Evolutionary conservation across 2,888 invertebrate genomes (phyloP).

Genomic region (Andrena haemorrhoa): DNA sequence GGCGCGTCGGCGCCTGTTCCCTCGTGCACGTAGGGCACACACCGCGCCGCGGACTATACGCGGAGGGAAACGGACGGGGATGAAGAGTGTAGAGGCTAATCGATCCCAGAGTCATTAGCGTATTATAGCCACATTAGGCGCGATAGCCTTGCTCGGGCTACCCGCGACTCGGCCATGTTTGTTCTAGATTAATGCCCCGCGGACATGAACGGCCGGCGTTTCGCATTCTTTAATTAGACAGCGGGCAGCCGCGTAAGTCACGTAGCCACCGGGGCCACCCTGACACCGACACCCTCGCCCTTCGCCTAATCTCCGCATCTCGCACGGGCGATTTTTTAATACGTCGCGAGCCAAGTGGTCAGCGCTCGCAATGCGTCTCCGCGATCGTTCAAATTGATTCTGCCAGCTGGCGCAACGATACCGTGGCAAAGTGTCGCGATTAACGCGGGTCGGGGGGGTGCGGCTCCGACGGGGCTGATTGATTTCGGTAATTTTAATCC

Average conservation of each 20-base stretch:
- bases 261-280: conserved; percentile 39
- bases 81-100: conserved; percentile 75
- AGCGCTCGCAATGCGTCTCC: conserved; percentile 23
- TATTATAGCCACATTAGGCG: conserved; percentile 66
- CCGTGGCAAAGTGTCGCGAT: neutral
- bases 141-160: conserved; percentile 75
- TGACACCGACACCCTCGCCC: neutral
- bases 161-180: conserved; percentile 77
- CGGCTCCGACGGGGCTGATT: neutral
- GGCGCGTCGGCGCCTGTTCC: neutral
- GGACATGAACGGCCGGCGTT: conserved; percentile 76
- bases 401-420: neutral
- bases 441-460: conserved; percentile 5
- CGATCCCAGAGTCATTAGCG: conserved; percentile 83
- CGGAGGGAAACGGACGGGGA: conserved; percentile 25
- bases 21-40: neutral
- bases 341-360: conserved; percentile 35
- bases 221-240: conserved; percentile 81
- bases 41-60: neutral
- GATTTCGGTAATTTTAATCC: conserved; percentile 7
- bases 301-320: conserved; percentile 58
- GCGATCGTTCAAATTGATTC: conserved; percentile 40
- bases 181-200: conserved; percentile 81
- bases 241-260: conserved; percentile 55
- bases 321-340: conserved; percentile 32